These are phyloP conservation scores for Pangasius sanitwongsei DNA, from an alignment of 2,797 vertebrate genomes.

Conservation along the genomic window DNA sequence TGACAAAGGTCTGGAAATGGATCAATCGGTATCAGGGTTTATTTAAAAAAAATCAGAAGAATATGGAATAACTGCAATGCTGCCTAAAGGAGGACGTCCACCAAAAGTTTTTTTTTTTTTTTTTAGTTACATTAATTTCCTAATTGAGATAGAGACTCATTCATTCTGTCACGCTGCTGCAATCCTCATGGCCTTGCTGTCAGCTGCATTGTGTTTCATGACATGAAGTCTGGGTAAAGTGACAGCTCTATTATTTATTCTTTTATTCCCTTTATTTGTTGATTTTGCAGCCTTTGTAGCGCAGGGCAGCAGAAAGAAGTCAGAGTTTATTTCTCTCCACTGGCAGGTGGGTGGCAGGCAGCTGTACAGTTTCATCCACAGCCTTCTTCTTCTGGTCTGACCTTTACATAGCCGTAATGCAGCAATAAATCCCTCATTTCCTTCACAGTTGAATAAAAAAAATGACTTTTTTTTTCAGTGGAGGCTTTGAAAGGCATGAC, in stretches of 20 bases:
- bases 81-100: not conserved
- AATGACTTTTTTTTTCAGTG: not conserved
- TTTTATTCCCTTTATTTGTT: conserved; percentile 28
- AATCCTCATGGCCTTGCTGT: not conserved
- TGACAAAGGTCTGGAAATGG: not conserved
- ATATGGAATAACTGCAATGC: not conserved
- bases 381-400: not conserved
- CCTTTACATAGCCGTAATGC: not conserved
- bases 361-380: conserved; percentile 1
- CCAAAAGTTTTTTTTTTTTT: not conserved
- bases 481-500: not conserved
- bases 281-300: conserved; percentile 14
- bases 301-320: not conserved
- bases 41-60: not conserved
- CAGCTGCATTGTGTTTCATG: conserved; percentile 21
- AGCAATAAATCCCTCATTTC: not conserved
- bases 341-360: not conserved
- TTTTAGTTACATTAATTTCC: conserved; percentile 16
- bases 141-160: conserved; percentile 1
- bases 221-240: conserved; percentile 9
- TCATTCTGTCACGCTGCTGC: not conserved
- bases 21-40: not conserved
- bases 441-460: conserved; percentile 25
- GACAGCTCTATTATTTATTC: conserved; percentile 37
- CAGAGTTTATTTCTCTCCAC: not conserved